phyloP scores from a whole-genome alignment of 2,888 invertebrate genomes.

The Ophion slaviceki region DNA sequence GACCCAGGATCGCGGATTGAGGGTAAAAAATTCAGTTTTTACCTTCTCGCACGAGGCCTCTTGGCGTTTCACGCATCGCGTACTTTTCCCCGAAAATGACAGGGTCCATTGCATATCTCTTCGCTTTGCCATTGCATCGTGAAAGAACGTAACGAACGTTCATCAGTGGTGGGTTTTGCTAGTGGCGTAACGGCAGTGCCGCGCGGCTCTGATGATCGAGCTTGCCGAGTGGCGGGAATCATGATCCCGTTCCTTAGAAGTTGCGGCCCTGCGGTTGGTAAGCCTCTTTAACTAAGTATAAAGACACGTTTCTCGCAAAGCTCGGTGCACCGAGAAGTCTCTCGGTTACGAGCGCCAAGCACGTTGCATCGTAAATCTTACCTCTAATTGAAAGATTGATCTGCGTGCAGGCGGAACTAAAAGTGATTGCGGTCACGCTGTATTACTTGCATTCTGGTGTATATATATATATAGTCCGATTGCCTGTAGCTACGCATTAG shows the following conservation, averaged over 20 bases:
- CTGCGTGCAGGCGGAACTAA: conserved; percentile 74
- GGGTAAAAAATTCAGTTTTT: background rate
- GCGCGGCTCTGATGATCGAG: background rate
- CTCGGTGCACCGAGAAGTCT: conserved; percentile 48
- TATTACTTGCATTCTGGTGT: conserved; percentile 57
- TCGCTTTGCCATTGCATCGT: background rate
- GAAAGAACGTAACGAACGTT: conserved; percentile 50
- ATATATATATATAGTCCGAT: background rate
- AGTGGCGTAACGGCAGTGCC: background rate
- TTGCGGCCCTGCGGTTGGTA: background rate
- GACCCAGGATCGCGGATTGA: no score
- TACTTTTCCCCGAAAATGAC: background rate
- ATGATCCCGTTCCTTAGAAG: background rate
- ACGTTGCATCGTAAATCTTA: conserved; percentile 75
- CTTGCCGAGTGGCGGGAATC: background rate
- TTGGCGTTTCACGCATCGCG: background rate
- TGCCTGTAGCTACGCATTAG: conserved; percentile 26
- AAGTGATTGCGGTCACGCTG: conserved; percentile 69
- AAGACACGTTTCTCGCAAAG: conserved; percentile 60
- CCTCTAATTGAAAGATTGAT: conserved; percentile 80
- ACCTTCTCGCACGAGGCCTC: background rate
- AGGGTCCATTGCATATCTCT: background rate
- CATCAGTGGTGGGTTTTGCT: background rate
- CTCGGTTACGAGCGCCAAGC: conserved; percentile 66
- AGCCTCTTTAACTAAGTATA: conserved; percentile 35